Evolutionary conservation across 2,888 invertebrate genomes (phyloP), one percentile per base, ranked within the genome.

Genomic region (Andrena marginata): DNA sequence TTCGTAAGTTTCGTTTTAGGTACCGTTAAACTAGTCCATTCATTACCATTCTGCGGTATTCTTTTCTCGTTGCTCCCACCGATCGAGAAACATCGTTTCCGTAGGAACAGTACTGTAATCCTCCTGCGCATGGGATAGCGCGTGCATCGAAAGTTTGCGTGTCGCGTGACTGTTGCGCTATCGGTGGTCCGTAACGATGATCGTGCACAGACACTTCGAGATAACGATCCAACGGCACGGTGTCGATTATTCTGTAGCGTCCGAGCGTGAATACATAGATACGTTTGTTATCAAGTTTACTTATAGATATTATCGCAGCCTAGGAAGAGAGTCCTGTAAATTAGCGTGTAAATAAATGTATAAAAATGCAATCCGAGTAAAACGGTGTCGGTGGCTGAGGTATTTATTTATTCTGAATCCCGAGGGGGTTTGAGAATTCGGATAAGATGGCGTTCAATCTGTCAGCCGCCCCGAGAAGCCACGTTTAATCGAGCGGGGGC

Each of bases 271-370:
- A 31, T 20, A 48, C 16, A 23, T 73, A 60, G 42, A 42, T 20
- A 59, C 65, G 56, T 76, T 63, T 26, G 68, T 54, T 42, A 35
- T 63, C n/a, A 26, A 59, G 71, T 62, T 63, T 77, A 82, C 85
- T 65, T 83, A 81, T 71, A 75, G 83, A 77, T 74, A 71, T 75
- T 71, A 75, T 78, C 26, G 23, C 69, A 73, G 35, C 75, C 78
- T 85, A 85, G 86, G 69, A 78, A 72, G 84, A 86, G 80, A 75
- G 87, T 89, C 84, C 87, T 93, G 94, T 93, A 93, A 92, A 93
- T 93, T 93, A 93, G 92, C 81, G 80, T 94, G 94, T 94, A 94
- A 94, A 94, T 94, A 94, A 92, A 89, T 94, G 93, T 93, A 93
- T 91, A 93, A 92, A 42, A 87, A 75, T 74, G 35, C 20, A 73